These are phyloP conservation scores for Epirrita christyi DNA, from an alignment of 2,888 invertebrate species.

Conservation along the genomic window DNA sequence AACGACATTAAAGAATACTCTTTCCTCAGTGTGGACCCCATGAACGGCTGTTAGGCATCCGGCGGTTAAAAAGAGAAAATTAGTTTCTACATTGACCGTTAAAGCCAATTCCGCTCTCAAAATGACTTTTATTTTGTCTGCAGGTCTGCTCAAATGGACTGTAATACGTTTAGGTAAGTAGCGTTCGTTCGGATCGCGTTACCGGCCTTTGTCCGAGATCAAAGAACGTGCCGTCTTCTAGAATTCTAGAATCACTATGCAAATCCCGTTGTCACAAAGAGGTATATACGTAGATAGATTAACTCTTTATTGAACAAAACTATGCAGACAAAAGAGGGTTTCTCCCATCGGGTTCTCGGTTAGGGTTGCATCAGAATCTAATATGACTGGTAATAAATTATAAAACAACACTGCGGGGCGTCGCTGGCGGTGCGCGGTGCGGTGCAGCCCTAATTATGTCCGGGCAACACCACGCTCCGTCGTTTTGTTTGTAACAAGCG, in stretches of 20 bases:
- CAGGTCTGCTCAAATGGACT: background rate
- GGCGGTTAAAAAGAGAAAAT: no score
- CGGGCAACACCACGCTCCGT: conserved; percentile 34
- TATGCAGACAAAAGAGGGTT: conserved; percentile 34
- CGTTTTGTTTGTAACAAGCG: conserved; percentile 34
- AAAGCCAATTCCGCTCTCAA: no score
- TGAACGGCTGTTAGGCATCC: no score
- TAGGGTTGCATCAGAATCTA: conserved; percentile 28
- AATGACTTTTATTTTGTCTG: background rate
- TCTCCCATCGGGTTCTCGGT: conserved; percentile 10
- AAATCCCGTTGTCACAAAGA: conserved; percentile 40
- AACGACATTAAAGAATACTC: no score
- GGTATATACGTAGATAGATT: no score
- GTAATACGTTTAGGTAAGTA: background rate
- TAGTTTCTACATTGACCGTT: no score
- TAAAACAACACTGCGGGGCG: conserved; percentile 39
- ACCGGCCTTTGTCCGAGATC: conserved; percentile 48
- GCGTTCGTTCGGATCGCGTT: conserved; percentile 33
- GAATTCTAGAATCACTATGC: conserved; percentile 40
- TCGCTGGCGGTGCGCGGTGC: no score
- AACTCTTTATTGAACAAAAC: no score
- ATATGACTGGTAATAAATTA: conserved; percentile 42
- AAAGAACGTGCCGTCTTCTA: conserved; percentile 36
- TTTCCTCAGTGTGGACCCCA: no score
- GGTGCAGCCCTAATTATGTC: conserved; percentile 46